Evolutionary conservation across 35 echinoderm and acorn worm genomes (phyloP).

Genomic region (Strongylocentrotus purpuratus): DNA sequence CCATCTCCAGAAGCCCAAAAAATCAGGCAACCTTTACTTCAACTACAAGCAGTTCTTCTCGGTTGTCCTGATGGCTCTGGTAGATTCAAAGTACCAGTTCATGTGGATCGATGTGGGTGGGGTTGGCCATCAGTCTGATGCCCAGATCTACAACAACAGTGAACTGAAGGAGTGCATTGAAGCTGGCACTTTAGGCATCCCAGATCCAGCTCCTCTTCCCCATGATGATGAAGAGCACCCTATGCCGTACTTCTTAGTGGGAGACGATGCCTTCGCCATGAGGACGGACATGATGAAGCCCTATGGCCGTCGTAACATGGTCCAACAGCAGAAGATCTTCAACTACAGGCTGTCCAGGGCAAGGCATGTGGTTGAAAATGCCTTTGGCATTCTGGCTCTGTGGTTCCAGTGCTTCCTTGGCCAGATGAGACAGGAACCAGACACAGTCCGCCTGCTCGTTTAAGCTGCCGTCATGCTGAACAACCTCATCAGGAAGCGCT

Average conservation of each 20-base stretch:
- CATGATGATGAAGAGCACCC: background rate
- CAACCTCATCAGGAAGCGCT: constrained; percentile 32
- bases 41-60: too few species aligned
- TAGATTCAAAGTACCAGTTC: too few species aligned
- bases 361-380: constrained; percentile 29
- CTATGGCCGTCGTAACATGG: constrained; percentile 36
- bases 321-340: constrained; percentile 41
- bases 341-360: constrained; percentile 50
- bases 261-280: constrained; percentile 56
- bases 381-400: constrained; percentile 21
- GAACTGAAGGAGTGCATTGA: constrained; percentile 57
- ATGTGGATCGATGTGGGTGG: constrained; percentile 57
- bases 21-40: too few species aligned
- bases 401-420: constrained; percentile 22
- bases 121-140: constrained; percentile 37
- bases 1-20: too few species aligned
- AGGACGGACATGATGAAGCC: constrained; percentile 60
- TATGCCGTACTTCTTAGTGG: constrained; percentile 52
- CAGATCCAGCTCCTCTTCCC: constrained; percentile 51
- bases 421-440: constrained; percentile 32
- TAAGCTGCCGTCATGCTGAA: constrained; percentile 1
- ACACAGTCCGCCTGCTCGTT: constrained; percentile 27
- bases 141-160: constrained; percentile 62
- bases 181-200: constrained; percentile 50
- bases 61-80: too few species aligned